Evolutionary conservation across 1,140 invertebrate species (phyloP).

Genomic region (Teleopsis dalmanni): DNA sequence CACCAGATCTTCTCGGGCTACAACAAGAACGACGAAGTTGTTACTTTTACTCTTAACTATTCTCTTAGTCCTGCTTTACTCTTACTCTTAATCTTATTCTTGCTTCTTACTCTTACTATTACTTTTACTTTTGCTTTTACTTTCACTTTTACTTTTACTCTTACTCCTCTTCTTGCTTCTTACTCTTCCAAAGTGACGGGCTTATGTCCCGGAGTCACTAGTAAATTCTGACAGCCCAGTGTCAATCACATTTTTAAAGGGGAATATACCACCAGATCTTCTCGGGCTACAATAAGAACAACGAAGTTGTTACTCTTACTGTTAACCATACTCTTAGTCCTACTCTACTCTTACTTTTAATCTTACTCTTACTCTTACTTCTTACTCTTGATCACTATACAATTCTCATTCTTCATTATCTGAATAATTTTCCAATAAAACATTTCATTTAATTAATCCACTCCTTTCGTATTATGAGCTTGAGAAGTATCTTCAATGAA

Average conservation of each 20-base stretch:
- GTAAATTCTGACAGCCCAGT: too few species aligned
- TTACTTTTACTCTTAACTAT: neutral
- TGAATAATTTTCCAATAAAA: too few species aligned
- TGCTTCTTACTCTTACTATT: neutral
- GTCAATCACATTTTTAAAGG: neutral
- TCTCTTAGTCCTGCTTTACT: neutral
- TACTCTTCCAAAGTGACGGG: neutral
- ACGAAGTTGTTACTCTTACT: too few species aligned
- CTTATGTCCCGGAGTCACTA: neutral
- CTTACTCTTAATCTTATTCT: neutral
- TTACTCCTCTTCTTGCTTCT: neutral
- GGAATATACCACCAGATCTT: neutral
- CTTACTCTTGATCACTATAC: too few species aligned
- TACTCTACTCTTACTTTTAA: neutral
- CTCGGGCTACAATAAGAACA: too few species aligned
- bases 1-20: neutral
- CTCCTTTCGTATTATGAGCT: neutral
- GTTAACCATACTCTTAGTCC: neutral
- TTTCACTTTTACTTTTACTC: neutral
- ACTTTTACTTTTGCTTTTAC: neutral
- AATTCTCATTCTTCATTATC: too few species aligned
- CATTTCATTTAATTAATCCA: neutral
- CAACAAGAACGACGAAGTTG: too few species aligned
- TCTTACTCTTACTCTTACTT: neutral
- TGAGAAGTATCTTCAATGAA: too few species aligned